Base-by-base conservation (phyloP, 53 echinoderm and acorn worm genomes). In the Astropecten irregularis region DNA sequence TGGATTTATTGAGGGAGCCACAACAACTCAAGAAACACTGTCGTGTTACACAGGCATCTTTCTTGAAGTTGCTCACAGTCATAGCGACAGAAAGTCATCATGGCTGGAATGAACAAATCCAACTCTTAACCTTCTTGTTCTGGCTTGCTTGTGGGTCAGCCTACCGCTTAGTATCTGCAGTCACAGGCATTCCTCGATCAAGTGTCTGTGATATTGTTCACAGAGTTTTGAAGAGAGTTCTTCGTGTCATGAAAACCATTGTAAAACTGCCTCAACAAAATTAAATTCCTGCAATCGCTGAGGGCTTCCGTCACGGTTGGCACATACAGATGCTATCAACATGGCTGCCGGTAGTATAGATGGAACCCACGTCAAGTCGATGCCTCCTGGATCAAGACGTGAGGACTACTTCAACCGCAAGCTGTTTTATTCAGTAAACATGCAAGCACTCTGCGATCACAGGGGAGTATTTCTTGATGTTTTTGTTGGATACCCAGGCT, bases 341-440 rank as follows among this genome's bases (percentile, higher is more conserved):
- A 67, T 26, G 67, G 53, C 49, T 91, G 91, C 61, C 16, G 91
- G 91, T 9, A 83, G 83, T 37, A 83, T 87, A 18, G 91, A 91
- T 69, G 83, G 87, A 2, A 87, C 91, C 0, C 84, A 91, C 64
- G 60, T 87, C 35, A 83, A 83, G 16, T 69, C 87, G 11, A 46
- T 87, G 23, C 77, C 87, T 5, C 91, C 87, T 14, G 22, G 37
- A 1, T 51, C 72, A 18, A 26, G 58, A 48, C 66, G 83, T 10
- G 70, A 83, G 2, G 91, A 91, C 40, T 91, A 83, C 30, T 28
- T 76, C 33, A 86, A 86, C 15, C 70, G 29, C 49, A 70, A 70
- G 49, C 9, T 70, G 28, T 70, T 70, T 29, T 49, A 49, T 29
- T 70, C 70, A 0, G 59, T 84, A 0, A 57, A 76, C 31, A 26